Conservation (phyloP, 2,113 vertebrate genomes). For the Myotis lucifugus region DNA sequence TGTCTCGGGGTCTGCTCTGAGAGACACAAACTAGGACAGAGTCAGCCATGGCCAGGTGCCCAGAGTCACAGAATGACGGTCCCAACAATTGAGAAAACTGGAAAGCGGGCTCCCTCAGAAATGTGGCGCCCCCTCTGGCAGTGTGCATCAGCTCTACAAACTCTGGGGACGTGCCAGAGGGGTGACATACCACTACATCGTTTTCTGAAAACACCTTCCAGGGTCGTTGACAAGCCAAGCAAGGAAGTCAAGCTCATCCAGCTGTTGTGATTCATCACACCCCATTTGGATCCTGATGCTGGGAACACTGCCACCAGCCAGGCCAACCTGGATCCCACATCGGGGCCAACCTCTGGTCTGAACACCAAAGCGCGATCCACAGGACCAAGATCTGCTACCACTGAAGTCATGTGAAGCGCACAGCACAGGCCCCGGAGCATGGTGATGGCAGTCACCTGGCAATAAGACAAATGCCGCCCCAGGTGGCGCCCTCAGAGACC, state of each 20-base stretch:
- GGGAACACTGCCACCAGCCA: neutral
- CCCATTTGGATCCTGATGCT: neutral
- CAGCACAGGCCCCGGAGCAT: neutral
- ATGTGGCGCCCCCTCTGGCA: neutral
- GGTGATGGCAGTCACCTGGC: neutral
- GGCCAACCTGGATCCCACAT: neutral
- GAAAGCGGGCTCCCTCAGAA: neutral
- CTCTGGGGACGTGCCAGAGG: neutral
- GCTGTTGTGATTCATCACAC: neutral
- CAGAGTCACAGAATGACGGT: neutral
- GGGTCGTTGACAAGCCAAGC: neutral
- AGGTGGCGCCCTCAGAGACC: neutral
- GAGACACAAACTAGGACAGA: neutral
- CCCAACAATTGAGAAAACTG: neutral
- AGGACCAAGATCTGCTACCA: neutral
- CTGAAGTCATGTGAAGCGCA: neutral
- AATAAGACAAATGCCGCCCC: neutral
- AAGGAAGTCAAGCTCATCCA: neutral
- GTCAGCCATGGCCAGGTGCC: neutral
- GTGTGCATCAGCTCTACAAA: neutral
- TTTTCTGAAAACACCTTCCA: slow-evolving; percentile 54
- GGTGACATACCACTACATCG: neutral
- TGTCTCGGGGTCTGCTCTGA: neutral
- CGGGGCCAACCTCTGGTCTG: neutral
- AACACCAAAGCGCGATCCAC: neutral